Base-by-base conservation (phyloP, 2,113 vertebrate genomes). In the Pygoscelis adeliae region DNA sequence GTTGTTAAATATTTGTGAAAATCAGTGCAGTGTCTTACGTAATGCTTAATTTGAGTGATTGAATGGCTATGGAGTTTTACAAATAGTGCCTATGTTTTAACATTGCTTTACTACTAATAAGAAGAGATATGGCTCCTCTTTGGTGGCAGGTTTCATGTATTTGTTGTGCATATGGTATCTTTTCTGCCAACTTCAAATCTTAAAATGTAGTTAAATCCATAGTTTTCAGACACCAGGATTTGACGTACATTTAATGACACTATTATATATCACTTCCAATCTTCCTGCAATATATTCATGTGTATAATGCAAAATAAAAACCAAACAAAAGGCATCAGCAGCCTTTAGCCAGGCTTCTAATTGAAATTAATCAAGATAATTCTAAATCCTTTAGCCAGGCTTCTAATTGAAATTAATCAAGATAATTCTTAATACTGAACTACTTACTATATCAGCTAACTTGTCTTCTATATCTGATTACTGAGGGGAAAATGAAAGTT, bases 241-340 rank as follows among this genome's bases (percentile, higher is more conserved):
- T 3, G 15, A 40, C 1, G 6, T 72, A 36, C 10, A 16, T 49
- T 80, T 90, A 80, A 92, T 0, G 0, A 32, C 0, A 8, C 11
- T 86, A 22, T 47, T 92, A 34, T 13, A 25, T 42, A 15, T 70
- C 11, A 27, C 32, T 96, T 80, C 13, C 32, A 87, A 7, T 79
- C 52, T 90, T 92, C 42, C 56, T 82, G 53, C 52, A 92, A 32
- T 71, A 74, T 36, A n/a, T 69, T 92, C 19, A 15, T 52, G 61
- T 11, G 23, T 74, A 47, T 70, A 70, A 47, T 40, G 44, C 65
- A 72, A 71, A 90, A 67, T 52, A 81, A 89, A 87, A 84, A 29
- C 3, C 7, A 69, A 89, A 8, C 50, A 53, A 42, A 70, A 94
- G 20, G 27, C 1, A 0, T 82, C 26, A 76, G 15, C 29, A 90